Evolutionary conservation across 2,113 vertebrate genomes (phyloP).

Genomic region (Anthoscopus minutus): DNA sequence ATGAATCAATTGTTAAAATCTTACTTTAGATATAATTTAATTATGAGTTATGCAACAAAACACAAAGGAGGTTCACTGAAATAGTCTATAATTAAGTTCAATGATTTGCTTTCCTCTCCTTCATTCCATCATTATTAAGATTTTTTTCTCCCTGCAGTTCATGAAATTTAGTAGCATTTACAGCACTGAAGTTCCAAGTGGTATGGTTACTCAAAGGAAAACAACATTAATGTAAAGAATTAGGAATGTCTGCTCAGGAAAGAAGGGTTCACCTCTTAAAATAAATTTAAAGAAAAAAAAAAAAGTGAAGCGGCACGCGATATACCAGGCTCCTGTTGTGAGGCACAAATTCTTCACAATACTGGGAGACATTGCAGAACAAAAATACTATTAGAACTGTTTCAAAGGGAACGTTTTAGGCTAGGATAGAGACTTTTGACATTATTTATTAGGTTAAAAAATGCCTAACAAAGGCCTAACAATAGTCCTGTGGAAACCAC

Average conservation of each 20-base stretch:
- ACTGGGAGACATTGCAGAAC: conserved; percentile 75
- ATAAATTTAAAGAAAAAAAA: not conserved
- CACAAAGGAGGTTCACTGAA: not conserved
- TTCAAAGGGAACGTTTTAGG: conserved; percentile 84
- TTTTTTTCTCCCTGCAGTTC: not conserved
- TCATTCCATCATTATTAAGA: conserved; percentile 12
- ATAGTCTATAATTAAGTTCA: not conserved
- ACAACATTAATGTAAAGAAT: not conserved
- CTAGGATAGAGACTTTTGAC: conserved; percentile 84
- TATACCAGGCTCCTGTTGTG: conserved; percentile 77
- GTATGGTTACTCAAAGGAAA: not conserved
- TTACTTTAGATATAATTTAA: conserved; percentile 29
- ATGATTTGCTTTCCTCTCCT: not conserved
- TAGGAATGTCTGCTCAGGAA: not conserved
- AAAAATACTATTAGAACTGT: conserved; percentile 89
- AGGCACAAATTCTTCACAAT: conserved; percentile 78
- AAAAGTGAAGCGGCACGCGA: conserved; percentile 73
- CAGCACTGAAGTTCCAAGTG: not conserved
- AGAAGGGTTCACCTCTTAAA: not conserved
- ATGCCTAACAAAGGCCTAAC: conserved; percentile 78
- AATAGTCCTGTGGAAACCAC: conserved; percentile 78
- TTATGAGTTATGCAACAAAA: conserved; percentile 47
- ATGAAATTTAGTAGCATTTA: not conserved
- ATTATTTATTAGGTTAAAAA: conserved; percentile 89
- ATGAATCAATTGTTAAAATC: conserved; percentile 41